Conservation (phyloP, 2,797 vertebrate species). For the Thunnus albacares region DNA sequence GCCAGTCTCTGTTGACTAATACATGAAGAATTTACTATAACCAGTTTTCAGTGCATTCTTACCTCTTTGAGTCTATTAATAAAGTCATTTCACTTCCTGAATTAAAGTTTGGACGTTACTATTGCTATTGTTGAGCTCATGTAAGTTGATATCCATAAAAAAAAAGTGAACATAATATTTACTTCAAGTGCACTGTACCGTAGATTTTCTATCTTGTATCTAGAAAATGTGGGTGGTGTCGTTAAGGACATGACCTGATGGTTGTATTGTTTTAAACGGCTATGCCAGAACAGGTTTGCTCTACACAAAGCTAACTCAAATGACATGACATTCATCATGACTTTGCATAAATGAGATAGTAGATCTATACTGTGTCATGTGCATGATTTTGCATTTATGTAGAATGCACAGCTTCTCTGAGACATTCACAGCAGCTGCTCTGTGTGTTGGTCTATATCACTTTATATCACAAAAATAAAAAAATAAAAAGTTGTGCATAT, state of each 20-base stretch:
- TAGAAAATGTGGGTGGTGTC: not conserved
- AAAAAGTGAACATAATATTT: not conserved
- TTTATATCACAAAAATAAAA: not conserved
- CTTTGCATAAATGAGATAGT: not conserved
- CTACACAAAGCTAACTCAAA: constrained; percentile 17
- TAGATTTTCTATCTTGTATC: not conserved
- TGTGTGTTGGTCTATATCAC: not conserved
- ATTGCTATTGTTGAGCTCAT: not conserved
- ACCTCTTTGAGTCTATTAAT: not conserved
- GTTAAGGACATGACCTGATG: not conserved
- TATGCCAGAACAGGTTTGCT: not conserved
- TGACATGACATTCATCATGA: not conserved
- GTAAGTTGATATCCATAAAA: not conserved
- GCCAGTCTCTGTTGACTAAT: not conserved
- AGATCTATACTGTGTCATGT: not conserved
- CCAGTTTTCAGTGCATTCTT: not conserved
- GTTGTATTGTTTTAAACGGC: not conserved
- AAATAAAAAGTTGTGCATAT: no score
- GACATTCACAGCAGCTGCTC: not conserved
- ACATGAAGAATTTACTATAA: not conserved
- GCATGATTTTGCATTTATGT: constrained; percentile 9
- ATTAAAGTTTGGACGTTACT: not conserved
- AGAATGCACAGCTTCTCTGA: not conserved
- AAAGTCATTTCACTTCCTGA: not conserved
- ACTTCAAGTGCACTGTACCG: accelerated